Evolutionary conservation across 1,140 invertebrate genomes (phyloP), one percentile per base, ranked within the genome.

Genomic region (Hyles euphorbiae): DNA sequence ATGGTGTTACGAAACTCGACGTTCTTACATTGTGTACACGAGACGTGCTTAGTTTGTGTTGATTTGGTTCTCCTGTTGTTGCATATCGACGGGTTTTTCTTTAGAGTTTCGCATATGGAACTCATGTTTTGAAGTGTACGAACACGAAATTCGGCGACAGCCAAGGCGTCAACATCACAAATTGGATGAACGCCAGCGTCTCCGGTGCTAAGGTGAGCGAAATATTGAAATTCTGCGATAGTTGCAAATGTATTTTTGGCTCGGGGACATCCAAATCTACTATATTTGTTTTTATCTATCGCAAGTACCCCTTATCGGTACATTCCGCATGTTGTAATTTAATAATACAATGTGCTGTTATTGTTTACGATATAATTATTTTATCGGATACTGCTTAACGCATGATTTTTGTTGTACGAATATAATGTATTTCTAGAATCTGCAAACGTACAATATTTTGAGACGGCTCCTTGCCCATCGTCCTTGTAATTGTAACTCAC

Each of bases 141-240:
- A 60, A 70, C 57, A 69, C 67, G 66, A 71, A 65, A 78, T 81
- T 83, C 78, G 80, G 81, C 81, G 79, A 76, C 78, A 74, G 75
- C 74, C 76, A 77, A 66, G 56, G 74, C 77, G 75, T 72, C 69
- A 73, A 63, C 66, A 75, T 75, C 72, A 64, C 65, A 67, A 78
- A 67, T 87, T 87, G 84, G 84, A 87, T 85, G 84, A 79, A 83
- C 75, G 84, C 84, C 84, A 87, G 82, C 72, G 76, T 67, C 67
- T 72, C 80, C 68, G 69, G 68, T 76, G 65, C 75, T 80, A 78
- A 87, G 84, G 84, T 87, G 76, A 87, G 81, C 68, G 64, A 70
- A 75, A 73, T 74, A 50, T 47, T 45, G 56, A 63, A 78, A 67
- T 70, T 77, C 55, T 58, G 60, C 36, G 36, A 40, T 61, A 49